Conservation (phyloP, 2,113 vertebrate species). For the Phylloscopus trochiloides region DNA sequence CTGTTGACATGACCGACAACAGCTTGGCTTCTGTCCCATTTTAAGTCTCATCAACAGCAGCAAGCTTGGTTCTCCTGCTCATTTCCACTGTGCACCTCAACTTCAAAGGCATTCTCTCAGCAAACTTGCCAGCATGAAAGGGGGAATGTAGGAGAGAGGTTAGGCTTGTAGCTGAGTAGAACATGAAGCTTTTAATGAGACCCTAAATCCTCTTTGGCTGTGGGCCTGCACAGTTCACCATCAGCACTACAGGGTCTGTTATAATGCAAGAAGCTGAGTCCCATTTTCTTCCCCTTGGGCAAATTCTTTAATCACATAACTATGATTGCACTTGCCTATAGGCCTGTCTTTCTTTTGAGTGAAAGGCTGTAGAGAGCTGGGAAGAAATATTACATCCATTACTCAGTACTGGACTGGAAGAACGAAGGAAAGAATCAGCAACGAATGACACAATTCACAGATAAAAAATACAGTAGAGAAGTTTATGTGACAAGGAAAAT, state of each 20-base stretch:
- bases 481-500: neutral
- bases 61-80: neutral
- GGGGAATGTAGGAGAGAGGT: neutral
- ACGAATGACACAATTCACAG: neutral
- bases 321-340: neutral
- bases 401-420: neutral
- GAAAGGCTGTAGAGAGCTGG: neutral
- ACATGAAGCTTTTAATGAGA: neutral
- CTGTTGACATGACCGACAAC: constrained; percentile 46
- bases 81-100: neutral
- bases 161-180: neutral
- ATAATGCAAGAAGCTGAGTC: neutral
- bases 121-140: neutral
- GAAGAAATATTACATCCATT: constrained; percentile 8
- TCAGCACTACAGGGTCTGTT: neutral
- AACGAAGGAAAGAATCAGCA: neutral
- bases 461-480: neutral
- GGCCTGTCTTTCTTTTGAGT: neutral
- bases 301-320: constrained; percentile 18
- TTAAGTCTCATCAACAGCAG: constrained; percentile 12
- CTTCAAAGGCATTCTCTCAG: constrained; percentile 10
- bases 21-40: neutral
- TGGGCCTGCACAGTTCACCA: neutral
- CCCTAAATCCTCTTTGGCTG: neutral
- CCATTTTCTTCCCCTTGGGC: neutral